Conservation (phyloP, 2,113 vertebrate genomes). For the Myanophis thanlyinensis region DNA sequence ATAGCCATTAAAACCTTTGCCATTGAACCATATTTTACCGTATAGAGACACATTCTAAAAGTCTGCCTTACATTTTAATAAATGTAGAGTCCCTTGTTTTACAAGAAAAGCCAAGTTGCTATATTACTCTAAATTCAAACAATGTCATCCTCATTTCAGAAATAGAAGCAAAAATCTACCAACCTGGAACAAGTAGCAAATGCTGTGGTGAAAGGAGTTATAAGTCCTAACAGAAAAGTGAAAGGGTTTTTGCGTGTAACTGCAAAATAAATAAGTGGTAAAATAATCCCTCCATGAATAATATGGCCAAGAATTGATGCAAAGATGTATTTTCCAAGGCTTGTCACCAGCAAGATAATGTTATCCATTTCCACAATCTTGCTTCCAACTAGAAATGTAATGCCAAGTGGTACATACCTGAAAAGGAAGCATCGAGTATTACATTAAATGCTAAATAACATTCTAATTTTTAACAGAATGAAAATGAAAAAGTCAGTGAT, state of each 20-base stretch:
- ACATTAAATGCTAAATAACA: not conserved
- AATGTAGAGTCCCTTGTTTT: not conserved
- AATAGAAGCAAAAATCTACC: slow-evolving; percentile 40
- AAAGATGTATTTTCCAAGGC: slow-evolving; percentile 95
- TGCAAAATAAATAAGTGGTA: slow-evolving; percentile 93
- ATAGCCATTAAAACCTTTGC: not conserved
- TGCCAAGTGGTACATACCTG: slow-evolving; percentile 97
- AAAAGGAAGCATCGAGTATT: not conserved
- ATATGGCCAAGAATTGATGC: slow-evolving; percentile 95
- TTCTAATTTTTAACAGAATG: not conserved
- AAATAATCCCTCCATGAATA: slow-evolving; percentile 90
- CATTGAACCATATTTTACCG: not conserved
- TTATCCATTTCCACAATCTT: slow-evolving; percentile 99
- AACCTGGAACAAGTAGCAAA: slow-evolving; percentile 98
- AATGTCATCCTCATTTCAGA: not conserved
- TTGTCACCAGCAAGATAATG: slow-evolving; percentile 86
- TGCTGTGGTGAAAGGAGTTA: slow-evolving; percentile 91
- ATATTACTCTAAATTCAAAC: not conserved
- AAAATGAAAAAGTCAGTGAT: not conserved
- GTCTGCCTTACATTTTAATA: not conserved
- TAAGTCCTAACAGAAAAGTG: slow-evolving; percentile 91
- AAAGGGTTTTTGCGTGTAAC: slow-evolving; percentile 91
- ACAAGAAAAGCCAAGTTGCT: not conserved
- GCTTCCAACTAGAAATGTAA: slow-evolving; percentile 96
- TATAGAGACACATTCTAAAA: not conserved